phyloP scores from a whole-genome alignment of 1,140 invertebrate genomes.

The Copidosoma floridanum region DNA sequence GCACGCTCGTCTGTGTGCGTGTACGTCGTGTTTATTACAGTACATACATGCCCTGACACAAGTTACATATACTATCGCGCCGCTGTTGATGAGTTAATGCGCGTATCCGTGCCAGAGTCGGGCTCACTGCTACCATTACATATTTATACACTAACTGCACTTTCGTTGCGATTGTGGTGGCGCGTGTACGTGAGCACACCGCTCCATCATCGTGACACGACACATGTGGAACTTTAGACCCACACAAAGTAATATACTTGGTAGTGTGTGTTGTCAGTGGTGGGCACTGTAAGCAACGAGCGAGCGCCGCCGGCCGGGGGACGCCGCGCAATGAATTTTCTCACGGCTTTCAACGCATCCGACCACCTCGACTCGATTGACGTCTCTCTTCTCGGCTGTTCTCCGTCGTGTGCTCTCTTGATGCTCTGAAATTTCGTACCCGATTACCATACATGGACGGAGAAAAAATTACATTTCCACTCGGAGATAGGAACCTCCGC shows the following conservation, averaged over 20 bases:
- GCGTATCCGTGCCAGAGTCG: conserved; percentile 55
- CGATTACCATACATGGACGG: background rate
- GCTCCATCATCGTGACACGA: too few relatives aligned
- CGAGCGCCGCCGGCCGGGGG: background rate
- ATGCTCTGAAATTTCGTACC: background rate
- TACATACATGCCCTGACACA: background rate
- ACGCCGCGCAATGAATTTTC: conserved; percentile 36
- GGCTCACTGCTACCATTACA: conserved; percentile 23
- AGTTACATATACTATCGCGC: conserved; percentile 22
- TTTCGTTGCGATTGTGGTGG: too few relatives aligned
- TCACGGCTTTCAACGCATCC: conserved; percentile 41
- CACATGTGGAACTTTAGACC: too few relatives aligned
- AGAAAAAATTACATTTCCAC: too few relatives aligned
- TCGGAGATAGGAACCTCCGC: too few relatives aligned
- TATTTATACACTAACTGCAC: too few relatives aligned
- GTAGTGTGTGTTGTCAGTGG: too few relatives aligned
- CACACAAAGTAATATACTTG: too few relatives aligned
- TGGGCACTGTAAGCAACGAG: too few relatives aligned
- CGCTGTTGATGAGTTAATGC: conserved; percentile 54
- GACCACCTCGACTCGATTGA: too few relatives aligned
- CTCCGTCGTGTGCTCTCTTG: too few relatives aligned
- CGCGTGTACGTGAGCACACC: background rate
- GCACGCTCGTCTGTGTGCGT: background rate
- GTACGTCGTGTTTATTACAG: background rate
- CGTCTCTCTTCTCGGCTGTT: too few relatives aligned